Evolutionary conservation across 2,797 vertebrate genomes (phyloP).

Genomic region (Rhinichthys osculus): DNA sequence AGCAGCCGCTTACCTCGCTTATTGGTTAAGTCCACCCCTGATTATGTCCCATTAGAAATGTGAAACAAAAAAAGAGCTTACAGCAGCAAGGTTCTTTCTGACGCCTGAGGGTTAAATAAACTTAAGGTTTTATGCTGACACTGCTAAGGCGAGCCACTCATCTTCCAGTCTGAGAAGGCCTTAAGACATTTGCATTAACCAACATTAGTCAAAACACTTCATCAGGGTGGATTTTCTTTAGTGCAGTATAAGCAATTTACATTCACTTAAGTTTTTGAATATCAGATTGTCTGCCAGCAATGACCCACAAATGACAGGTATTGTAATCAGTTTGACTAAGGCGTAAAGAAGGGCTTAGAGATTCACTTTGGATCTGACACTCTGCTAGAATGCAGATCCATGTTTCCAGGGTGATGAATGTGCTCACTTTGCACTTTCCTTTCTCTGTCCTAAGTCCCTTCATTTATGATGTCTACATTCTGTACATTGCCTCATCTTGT

Average conservation of each 20-base stretch:
- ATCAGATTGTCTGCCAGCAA: slow-evolving; percentile 31
- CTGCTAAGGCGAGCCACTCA: background rate
- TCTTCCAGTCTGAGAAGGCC: background rate
- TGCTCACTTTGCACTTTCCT: slow-evolving; percentile 69
- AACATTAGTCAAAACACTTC: slow-evolving; percentile 23
- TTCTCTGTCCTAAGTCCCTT: slow-evolving; percentile 66
- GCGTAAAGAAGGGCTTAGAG: slow-evolving; percentile 5
- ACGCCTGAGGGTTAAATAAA: slow-evolving; percentile 3
- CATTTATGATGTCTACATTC: slow-evolving; percentile 65
- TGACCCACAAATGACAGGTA: background rate
- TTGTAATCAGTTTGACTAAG: slow-evolving; percentile 36
- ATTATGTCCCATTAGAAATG: background rate
- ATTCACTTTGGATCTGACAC: slow-evolving; percentile 29
- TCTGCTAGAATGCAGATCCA: slow-evolving; percentile 39
- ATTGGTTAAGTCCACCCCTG: background rate
- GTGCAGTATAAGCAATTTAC: slow-evolving; percentile 14
- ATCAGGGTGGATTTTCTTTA: slow-evolving; percentile 26
- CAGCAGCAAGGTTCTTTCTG: background rate
- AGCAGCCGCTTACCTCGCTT: background rate
- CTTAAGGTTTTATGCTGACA: background rate
- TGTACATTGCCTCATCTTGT: slow-evolving; percentile 48
- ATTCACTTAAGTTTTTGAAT: slow-evolving; percentile 13
- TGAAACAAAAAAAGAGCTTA: slow-evolving; percentile 3
- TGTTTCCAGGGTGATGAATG: slow-evolving; percentile 53
- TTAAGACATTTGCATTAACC: slow-evolving; percentile 7